Evolutionary conservation across 2,888 invertebrate species (phyloP).

Genomic region (Gymnosoma rotundatum): DNA sequence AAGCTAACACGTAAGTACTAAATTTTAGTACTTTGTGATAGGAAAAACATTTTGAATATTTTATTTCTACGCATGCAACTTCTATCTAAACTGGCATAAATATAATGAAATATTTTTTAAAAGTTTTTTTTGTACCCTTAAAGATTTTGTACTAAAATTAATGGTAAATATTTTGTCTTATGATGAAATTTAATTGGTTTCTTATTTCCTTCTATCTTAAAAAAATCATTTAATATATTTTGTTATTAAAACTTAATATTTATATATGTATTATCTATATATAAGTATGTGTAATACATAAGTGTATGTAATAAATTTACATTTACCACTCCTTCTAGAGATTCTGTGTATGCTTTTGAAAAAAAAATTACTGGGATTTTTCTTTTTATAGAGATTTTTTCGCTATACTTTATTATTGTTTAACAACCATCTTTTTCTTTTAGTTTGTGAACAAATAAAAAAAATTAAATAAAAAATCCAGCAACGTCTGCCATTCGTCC

Average conservation of each 20-base stretch:
- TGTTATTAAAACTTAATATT: neutral
- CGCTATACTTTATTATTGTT: constrained; percentile 63
- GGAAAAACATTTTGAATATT: no score
- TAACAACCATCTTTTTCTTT: constrained; percentile 62
- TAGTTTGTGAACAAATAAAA: constrained; percentile 45
- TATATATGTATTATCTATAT: constrained; percentile 18
- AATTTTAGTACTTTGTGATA: no score
- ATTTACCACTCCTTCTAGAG: constrained; percentile 70
- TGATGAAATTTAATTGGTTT: neutral
- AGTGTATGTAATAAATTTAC: constrained; percentile 66
- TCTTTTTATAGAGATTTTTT: constrained; percentile 38
- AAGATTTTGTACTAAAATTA: neutral
- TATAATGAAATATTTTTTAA: no score
- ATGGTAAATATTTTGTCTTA: neutral
- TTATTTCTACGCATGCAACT: no score
- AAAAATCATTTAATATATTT: constrained; percentile 54
- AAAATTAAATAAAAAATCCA: constrained; percentile 40
- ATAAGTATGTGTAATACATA: constrained; percentile 11
- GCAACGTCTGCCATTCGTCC: constrained; percentile 73
- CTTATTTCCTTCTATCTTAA: neutral
- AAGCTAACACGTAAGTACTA: no score
- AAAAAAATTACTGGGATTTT: constrained; percentile 43
- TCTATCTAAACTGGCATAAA: no score
- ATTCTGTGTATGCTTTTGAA: constrained; percentile 55
- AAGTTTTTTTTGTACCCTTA: no score